Percentiles rank a stretch among this genome's conserved stretches.
phyloP scores from a whole-genome alignment of 1,140 invertebrate species.

The Radopholus similis region DNA sequence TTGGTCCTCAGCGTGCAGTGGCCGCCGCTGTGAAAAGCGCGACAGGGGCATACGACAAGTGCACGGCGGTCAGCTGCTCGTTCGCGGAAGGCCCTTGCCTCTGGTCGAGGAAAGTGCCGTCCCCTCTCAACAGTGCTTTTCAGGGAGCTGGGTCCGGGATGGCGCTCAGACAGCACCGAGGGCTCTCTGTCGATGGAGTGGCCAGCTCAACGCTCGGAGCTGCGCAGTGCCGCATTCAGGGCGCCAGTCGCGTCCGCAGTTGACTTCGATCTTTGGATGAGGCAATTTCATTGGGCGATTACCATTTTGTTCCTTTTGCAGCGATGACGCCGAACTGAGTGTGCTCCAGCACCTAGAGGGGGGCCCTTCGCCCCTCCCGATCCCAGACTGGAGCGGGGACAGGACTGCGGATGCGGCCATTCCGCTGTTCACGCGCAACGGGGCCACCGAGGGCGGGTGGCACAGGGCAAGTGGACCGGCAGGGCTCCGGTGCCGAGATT shows the following conservation, averaged over 20 bases:
- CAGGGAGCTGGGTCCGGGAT: slow-evolving; percentile 14
- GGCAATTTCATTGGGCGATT: not conserved
- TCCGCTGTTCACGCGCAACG: slow-evolving; percentile 16
- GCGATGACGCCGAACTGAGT: slow-evolving; percentile 16
- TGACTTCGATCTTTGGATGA: slow-evolving; percentile 32
- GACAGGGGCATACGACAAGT: too few relatives aligned
- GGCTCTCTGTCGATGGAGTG: slow-evolving; percentile 9
- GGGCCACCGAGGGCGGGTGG: slow-evolving; percentile 13
- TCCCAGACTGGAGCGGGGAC: too few relatives aligned
- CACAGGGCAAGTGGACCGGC: slow-evolving; percentile 5
- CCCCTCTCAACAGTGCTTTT: not conserved
- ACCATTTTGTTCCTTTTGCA: not conserved
- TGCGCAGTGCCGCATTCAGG: slow-evolving; percentile 19
- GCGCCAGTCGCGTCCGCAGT: slow-evolving; percentile 18
- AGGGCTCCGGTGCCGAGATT: too few relatives aligned
- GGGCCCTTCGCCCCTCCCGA: too few relatives aligned
- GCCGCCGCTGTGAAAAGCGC: too few relatives aligned
- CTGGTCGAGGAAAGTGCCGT: slow-evolving; percentile 6
- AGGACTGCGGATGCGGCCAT: not conserved
- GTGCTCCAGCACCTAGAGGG: slow-evolving; percentile 9
- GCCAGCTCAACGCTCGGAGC: not conserved
- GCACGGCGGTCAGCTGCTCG: slow-evolving; percentile 22
- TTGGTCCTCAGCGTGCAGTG: too few relatives aligned
- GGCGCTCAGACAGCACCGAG: slow-evolving; percentile 5
- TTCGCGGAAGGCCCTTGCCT: slow-evolving; percentile 25